A percentile compares a stretch with the other conserved stretches of the same genome.
phyloP scores from a whole-genome alignment of 2,888 invertebrate species.

The Acanthococcus lagerstroemiae region DNA sequence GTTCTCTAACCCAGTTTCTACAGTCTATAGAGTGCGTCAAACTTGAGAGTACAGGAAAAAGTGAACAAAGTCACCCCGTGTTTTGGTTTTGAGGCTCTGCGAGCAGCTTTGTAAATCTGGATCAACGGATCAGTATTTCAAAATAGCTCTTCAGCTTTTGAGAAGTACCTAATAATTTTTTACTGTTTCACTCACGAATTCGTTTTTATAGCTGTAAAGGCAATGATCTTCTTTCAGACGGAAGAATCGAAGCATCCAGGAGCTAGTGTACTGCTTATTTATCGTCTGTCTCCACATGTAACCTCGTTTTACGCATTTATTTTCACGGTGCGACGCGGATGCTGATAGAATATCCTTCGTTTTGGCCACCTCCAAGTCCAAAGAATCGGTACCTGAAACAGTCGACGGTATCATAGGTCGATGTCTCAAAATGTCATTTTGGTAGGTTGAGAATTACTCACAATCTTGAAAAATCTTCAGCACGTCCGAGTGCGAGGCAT shows the following conservation, averaged over 20 bases:
- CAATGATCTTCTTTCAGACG: conserved; percentile 83
- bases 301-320: conserved; percentile 48
- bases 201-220: conserved; percentile 88
- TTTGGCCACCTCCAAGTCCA: conserved; percentile 78
- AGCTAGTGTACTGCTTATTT: conserved; percentile 43
- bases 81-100: too few relatives aligned
- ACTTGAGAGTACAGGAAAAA: too few relatives aligned
- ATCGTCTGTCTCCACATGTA: conserved; percentile 38
- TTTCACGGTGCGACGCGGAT: background rate
- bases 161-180: too few relatives aligned
- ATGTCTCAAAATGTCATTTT: background rate
- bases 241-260: conserved; percentile 85
- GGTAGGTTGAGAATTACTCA: background rate
- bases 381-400: conserved; percentile 53
- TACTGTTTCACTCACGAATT: conserved; percentile 58
- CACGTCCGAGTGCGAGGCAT: conserved; percentile 67
- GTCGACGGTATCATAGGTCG: background rate
- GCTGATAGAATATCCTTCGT: conserved; percentile 72
- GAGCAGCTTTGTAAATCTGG: too few relatives aligned
- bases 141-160: too few relatives aligned
- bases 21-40: too few relatives aligned
- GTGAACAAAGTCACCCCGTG: too few relatives aligned
- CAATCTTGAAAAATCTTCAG: conserved; percentile 29
- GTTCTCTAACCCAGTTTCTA: too few relatives aligned
- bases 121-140: too few relatives aligned